Conservation (phyloP, 1,140 invertebrate genomes). For the Nebria ingens region DNA sequence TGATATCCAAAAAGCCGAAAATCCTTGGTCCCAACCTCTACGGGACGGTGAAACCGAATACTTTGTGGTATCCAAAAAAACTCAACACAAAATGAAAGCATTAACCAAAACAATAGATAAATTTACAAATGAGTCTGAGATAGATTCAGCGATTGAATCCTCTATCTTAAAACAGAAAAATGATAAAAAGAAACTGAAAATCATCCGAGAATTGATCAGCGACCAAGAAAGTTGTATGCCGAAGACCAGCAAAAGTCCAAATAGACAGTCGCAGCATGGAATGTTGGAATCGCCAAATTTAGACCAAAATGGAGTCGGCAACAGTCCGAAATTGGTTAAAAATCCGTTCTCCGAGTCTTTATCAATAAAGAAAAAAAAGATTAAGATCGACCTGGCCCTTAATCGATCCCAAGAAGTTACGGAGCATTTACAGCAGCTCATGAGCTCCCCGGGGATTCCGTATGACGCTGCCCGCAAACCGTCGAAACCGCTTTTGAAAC, state of each 20-base stretch:
- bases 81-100: constrained; percentile 11
- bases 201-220: too few species aligned
- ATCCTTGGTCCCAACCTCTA: constrained; percentile 28
- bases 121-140: too few species aligned
- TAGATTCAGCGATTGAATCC: too few species aligned
- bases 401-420: constrained; percentile 55
- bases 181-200: too few species aligned
- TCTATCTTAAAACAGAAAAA: too few species aligned
- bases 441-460: constrained; percentile 58
- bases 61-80: constrained; percentile 34
- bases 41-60: constrained; percentile 34
- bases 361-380: constrained; percentile 33
- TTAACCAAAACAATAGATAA: constrained; percentile 12
- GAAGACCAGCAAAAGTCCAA: too few species aligned
- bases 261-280: too few species aligned
- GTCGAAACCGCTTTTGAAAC: constrained; percentile 55
- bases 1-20: background rate
- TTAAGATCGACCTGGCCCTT: constrained; percentile 53
- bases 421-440: constrained; percentile 57
- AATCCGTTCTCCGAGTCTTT: constrained; percentile 15
- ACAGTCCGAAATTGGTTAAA: constrained; percentile 14
- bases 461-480: constrained; percentile 59
- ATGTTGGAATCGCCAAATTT: background rate
- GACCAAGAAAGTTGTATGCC: too few species aligned
- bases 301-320: background rate